Evolutionary conservation across 1,140 invertebrate genomes (phyloP), one percentile per base, ranked within the genome.

Genomic region (Elymnias hypermnestra): DNA sequence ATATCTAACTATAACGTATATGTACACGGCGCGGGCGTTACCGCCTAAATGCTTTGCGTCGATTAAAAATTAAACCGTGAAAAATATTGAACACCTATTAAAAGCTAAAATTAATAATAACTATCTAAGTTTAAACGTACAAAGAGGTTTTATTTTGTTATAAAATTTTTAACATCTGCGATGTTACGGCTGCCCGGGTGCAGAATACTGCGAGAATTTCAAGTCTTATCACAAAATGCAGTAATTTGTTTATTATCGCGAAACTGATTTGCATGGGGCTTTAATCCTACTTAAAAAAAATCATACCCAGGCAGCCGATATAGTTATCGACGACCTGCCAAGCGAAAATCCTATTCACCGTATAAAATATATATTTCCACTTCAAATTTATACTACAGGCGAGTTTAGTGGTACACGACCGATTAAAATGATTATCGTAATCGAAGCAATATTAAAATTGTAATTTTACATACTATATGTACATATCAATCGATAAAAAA

Each of bases 71-170:
- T 33, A 33, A 33, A 33, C 29, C 57, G 53, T 72, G 68, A 76
- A 78, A 70, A 78, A 66, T 71, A 73, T 77, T 78, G 72, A 83
- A 84, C 78, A 84, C 76, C 78, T 84, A 84, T 81, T 82, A 81
- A 58, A 70, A 74, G 71, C 81, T 81, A 78, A 63, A 76, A 77
- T 71, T 72, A 73, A 67, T 69, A 74, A 72, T 74, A 73, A 71
- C 76, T 83, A 83, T 71, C 75, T 83, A 79, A 63, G 53, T 70
- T n/a, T 73, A 69, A 63, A 75, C 62, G 60, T 76, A 52, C 49
- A 52, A 44, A 52, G 49, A 52, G 42, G 41, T 52, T 52, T 49
- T 42, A n/a, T 25, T 19, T 39, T 31, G 17, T 42, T 31, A 31
- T 19, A 47, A 47, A 39, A 39, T 47, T 47, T 28, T 26, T 17